Percentiles rank a stretch among this genome's conserved stretches.
phyloP scores from a whole-genome alignment of 2,888 invertebrate genomes.

The Nymphalis polychloros region DNA sequence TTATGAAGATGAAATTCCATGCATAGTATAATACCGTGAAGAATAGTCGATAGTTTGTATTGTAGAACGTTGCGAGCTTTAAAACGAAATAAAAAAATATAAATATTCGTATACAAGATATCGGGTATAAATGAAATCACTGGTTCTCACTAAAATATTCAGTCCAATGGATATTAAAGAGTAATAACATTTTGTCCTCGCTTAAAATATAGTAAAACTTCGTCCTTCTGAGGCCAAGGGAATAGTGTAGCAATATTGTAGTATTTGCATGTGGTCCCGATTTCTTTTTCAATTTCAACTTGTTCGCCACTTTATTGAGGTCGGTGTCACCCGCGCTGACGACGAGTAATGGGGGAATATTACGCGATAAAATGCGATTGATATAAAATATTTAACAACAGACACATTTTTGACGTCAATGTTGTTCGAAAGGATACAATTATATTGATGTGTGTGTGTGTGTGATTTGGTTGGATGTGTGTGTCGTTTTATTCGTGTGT shows the following conservation, averaged over 20 bases:
- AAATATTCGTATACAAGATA: neutral
- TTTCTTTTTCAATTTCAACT: slow-evolving; percentile 78
- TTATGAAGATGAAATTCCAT: too few species aligned
- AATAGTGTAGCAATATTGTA: slow-evolving; percentile 62
- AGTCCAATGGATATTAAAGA: neutral
- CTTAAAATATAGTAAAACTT: slow-evolving; percentile 31
- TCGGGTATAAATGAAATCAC: neutral
- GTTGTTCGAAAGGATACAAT: neutral
- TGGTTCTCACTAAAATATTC: neutral
- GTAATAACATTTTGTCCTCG: slow-evolving; percentile 24
- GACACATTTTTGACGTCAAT: neutral
- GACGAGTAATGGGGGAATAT: slow-evolving; percentile 37
- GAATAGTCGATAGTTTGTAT: too few species aligned
- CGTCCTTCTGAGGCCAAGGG: slow-evolving; percentile 19
- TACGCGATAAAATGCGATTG: slow-evolving; percentile 13
- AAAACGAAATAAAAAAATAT: neutral
- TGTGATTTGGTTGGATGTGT: neutral
- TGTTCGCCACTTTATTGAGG: slow-evolving; percentile 69
- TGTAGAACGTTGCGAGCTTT: neutral
- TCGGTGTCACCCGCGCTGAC: slow-evolving; percentile 60
- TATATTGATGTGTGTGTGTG: neutral
- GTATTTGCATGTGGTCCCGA: slow-evolving; percentile 65
- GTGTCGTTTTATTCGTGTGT: too few species aligned
- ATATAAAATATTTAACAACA: slow-evolving; percentile 18
- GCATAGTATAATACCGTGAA: too few species aligned